phyloP scores from a whole-genome alignment of 1,140 invertebrate species.

The Polyergus mexicanus region DNA sequence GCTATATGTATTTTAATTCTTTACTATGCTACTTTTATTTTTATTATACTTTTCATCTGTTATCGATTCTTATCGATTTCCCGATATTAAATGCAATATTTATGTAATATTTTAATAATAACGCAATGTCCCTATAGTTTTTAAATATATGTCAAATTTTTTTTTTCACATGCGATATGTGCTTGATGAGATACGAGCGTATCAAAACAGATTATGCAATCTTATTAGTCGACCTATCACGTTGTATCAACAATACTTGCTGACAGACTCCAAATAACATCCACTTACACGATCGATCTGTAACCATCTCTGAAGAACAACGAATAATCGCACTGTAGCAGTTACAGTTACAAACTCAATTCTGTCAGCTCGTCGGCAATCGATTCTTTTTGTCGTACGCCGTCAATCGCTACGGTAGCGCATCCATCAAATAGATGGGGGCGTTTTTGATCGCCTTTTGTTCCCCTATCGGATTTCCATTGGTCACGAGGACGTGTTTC shows the following conservation, averaged over 20 bases:
- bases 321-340: constrained; percentile 23
- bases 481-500: neutral
- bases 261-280: constrained; percentile 27
- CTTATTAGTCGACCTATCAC: constrained; percentile 26
- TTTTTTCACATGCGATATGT: neutral
- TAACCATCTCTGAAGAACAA: neutral
- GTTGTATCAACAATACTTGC: neutral
- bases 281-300: constrained; percentile 43
- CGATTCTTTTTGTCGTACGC: constrained; percentile 44
- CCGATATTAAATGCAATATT: neutral
- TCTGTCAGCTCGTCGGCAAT: constrained; percentile 41
- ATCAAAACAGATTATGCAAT: constrained; percentile 41
- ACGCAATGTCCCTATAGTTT: neutral
- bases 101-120: neutral
- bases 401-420: constrained; percentile 17
- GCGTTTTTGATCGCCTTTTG: constrained; percentile 43
- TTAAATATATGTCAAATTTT: constrained; percentile 49
- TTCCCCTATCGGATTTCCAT: constrained; percentile 41
- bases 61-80: neutral
- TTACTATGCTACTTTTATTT: neutral
- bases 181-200: constrained; percentile 22
- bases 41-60: neutral
- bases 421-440: constrained; percentile 52
- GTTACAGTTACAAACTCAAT: constrained; percentile 49
- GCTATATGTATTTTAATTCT: constrained; percentile 20